These are phyloP conservation scores for Pollicipes pollicipes DNA, from an alignment of 1,140 invertebrate species.

Conservation along the genomic window DNA sequence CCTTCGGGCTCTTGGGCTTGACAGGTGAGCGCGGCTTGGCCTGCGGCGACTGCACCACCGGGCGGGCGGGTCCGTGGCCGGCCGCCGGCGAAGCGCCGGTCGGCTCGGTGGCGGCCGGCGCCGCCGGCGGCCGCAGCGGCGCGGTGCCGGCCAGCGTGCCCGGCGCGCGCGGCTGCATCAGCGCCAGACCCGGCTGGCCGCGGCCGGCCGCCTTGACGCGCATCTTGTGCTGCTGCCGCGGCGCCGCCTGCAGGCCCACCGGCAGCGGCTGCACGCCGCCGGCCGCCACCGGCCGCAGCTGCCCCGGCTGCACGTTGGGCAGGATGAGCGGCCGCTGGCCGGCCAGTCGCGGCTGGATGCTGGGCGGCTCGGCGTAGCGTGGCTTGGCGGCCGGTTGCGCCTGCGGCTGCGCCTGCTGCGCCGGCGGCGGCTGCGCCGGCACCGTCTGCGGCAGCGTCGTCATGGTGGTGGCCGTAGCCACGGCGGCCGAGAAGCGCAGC, in stretches of 20 bases:
- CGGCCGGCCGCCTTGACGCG: background rate
- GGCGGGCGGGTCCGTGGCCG: background rate
- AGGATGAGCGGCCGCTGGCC: slow-evolving; percentile 2
- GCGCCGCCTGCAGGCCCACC: background rate
- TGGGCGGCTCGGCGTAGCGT: background rate
- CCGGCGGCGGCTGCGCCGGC: background rate
- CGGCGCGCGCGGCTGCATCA: background rate
- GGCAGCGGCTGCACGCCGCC: background rate
- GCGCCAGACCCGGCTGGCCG: background rate
- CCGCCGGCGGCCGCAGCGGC: too few relatives aligned
- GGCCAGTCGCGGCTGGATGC: slow-evolving; percentile 1
- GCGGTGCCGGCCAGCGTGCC: background rate
- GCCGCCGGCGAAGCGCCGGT: background rate
- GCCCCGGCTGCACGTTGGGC: background rate
- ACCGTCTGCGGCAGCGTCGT: background rate
- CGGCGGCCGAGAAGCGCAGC: background rate
- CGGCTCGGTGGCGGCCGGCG: too few relatives aligned
- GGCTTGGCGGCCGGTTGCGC: background rate
- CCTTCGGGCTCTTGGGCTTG: background rate
- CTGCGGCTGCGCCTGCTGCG: background rate
- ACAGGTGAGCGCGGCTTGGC: background rate
- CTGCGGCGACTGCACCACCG: background rate
- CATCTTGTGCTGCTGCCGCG: background rate
- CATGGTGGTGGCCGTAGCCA: background rate
- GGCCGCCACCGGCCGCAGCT: background rate